Evolutionary conservation across 1,140 invertebrate species (phyloP).

Genomic region (Nautilus pompilius): DNA sequence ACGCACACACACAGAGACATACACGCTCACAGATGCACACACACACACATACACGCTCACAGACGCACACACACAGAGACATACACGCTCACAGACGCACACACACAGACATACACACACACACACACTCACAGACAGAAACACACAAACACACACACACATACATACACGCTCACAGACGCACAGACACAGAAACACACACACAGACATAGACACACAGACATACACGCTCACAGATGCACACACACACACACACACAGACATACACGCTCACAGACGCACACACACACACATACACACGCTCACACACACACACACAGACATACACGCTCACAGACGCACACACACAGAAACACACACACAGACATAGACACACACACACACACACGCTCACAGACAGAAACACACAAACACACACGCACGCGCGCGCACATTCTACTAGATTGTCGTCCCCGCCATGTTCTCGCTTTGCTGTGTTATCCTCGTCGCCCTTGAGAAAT

Average conservation of each 20-base stretch:
- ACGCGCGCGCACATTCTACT: too few species aligned
- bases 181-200: not conserved
- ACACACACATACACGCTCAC: not conserved
- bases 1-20: conserved; percentile 1
- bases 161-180: not conserved
- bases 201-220: not conserved
- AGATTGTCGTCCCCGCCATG: too few species aligned
- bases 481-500: too few species aligned
- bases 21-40: not conserved
- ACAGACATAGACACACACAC: not conserved
- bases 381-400: not conserved
- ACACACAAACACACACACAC: not conserved
- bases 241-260: conserved; percentile 1
- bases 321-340: not conserved
- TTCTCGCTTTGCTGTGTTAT: too few species aligned
- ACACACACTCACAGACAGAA: not conserved
- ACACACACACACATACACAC: conserved; percentile 9
- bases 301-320: conserved; percentile 6
- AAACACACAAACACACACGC: not conserved
- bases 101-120: not conserved
- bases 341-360: not conserved
- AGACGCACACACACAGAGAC: not conserved
- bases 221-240: not conserved
- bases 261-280: not conserved
- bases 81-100: not conserved